Evolutionary conservation across 2,113 vertebrate species (phyloP).

Genomic region (Isichthys henryi): DNA sequence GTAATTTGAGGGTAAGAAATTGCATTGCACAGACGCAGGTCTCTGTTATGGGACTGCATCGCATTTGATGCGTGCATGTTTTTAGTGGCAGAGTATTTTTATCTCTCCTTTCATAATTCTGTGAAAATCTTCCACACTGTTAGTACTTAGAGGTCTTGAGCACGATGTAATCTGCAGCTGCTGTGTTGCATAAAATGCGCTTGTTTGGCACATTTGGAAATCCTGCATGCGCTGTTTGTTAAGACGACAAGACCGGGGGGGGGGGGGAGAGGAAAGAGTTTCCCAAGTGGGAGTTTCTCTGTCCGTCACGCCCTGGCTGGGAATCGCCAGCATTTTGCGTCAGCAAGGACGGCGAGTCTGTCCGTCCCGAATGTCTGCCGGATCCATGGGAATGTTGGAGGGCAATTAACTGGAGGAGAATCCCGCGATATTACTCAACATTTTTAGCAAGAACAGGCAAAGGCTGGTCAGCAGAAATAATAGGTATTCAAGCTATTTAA

Average conservation of each 20-base stretch:
- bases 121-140: conserved; percentile 1
- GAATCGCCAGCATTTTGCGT: background rate
- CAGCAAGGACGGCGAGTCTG: background rate
- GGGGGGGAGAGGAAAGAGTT: background rate
- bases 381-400: background rate
- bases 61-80: background rate
- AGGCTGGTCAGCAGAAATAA: conserved; percentile 20
- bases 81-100: background rate
- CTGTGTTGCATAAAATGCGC: conserved; percentile 26
- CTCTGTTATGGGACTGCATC: background rate
- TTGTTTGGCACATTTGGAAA: conserved; percentile 25
- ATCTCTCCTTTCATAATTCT: background rate
- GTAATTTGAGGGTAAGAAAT: background rate
- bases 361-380: background rate
- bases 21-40: background rate
- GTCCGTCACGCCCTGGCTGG: background rate
- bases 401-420: background rate
- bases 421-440: background rate
- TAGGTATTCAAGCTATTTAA: background rate
- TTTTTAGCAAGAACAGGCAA: background rate
- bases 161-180: conserved; percentile 26
- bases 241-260: background rate
- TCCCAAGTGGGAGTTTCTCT: background rate
- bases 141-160: conserved; percentile 16
- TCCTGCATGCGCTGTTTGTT: conserved; percentile 26